A percentile compares a stretch with the other conserved stretches of the same genome.
These are phyloP conservation scores for Cepphus grylle DNA, from an alignment of 2,113 vertebrate genomes.

Conservation along the genomic window DNA sequence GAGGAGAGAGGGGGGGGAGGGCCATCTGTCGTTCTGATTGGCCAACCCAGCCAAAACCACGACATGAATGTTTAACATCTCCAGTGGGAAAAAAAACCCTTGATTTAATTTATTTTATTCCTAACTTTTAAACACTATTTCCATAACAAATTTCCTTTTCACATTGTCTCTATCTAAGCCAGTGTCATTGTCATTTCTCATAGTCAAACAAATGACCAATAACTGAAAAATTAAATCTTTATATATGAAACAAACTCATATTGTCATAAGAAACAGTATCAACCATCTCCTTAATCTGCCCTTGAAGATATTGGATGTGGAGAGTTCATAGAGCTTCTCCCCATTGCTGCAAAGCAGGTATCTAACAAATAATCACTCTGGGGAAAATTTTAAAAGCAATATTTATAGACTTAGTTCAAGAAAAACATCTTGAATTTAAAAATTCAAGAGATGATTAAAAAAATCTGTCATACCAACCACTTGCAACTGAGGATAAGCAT, in stretches of 20 bases:
- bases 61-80: too few relatives aligned
- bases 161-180: not conserved
- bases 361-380: slow-evolving; percentile 28
- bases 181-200: not conserved
- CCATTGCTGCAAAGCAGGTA: slow-evolving; percentile 41
- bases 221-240: not conserved
- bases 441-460: not conserved
- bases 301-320: slow-evolving; percentile 32
- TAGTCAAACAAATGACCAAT: too few relatives aligned
- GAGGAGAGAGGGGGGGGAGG: too few relatives aligned
- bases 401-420: not conserved
- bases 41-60: too few relatives aligned
- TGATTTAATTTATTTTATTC: too few relatives aligned
- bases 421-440: not conserved
- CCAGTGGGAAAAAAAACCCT: too few relatives aligned
- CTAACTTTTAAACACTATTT: too few relatives aligned
- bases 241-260: not conserved
- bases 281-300: slow-evolving; percentile 46
- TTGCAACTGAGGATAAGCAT: slow-evolving; percentile 27
- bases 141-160: not conserved
- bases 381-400: not conserved
- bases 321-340: slow-evolving; percentile 35
- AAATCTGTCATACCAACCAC: not conserved
- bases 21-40: too few relatives aligned
- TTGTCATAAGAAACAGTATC: slow-evolving; percentile 44